Evolutionary conservation across 2,797 vertebrate genomes (phyloP), one percentile per base, ranked within the genome.

Genomic region (Pogonophryne albipinna): DNA sequence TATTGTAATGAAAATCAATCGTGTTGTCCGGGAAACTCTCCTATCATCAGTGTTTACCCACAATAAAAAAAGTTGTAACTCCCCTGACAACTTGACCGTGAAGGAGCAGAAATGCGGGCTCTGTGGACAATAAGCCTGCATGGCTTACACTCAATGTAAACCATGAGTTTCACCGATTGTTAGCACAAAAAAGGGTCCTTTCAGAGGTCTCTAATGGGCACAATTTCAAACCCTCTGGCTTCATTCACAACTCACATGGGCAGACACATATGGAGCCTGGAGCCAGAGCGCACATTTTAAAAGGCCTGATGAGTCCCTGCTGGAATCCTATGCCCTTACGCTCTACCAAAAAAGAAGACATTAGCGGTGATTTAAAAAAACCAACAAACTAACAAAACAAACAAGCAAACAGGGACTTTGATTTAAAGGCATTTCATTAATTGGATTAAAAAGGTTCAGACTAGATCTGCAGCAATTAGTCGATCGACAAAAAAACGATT

Each of bases 1-100:
- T 89, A 85, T 86, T 91, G 88, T 79, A 71, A 74, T 64, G 73
- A 70, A 90, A 88, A 86, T 91, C 81, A 89, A 87, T 90, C 77
- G 78, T 71, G 73, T 65, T 66, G 77, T 82, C 59, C 79, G 86
- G 82, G 79, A 89, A 88, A 78, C 42, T 64, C 61, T 80, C 58
- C 44, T 38, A 63, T 76, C 55, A 57, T n/a, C 62, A 31, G 62
- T 57, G 72, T 85, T 87, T 80, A 83, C 53, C 66, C 66, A 76
- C 41, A 53, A 55, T 58, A 85, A 56, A 65, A 88, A 44, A 80
- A 62, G 53, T 66, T 68, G 50, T 20, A 69, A 71, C 56, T 60
- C 45, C 15, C 57, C 31, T 4, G 38, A 69, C 49, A 67, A 58
- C 49, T 41, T 46, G 17, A 51, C 44, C 19, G 16, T 50, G 20